phyloP scores from a whole-genome alignment of 2,888 invertebrate genomes.

The Oscheius sp. region DNA sequence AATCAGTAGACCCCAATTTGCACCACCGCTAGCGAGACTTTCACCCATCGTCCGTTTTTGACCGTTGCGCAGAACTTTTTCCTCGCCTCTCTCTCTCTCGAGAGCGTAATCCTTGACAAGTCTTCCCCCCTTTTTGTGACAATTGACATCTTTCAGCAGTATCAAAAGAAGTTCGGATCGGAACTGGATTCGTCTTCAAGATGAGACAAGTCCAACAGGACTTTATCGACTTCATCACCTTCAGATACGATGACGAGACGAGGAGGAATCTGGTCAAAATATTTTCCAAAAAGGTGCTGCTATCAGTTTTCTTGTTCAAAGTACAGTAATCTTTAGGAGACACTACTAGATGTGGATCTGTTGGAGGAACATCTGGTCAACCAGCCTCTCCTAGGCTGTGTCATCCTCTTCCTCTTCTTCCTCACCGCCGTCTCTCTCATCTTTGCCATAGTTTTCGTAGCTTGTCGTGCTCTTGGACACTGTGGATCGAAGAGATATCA shows the following conservation, averaged over 20 bases:
- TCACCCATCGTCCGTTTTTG: neutral
- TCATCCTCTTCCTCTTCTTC: constrained; percentile 42
- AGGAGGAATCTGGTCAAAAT: constrained; percentile 16
- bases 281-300: constrained; percentile 25
- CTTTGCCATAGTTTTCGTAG: constrained; percentile 45
- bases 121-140: neutral
- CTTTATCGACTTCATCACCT: constrained; percentile 31
- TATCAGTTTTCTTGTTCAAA: neutral
- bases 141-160: too few relatives aligned
- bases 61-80: neutral
- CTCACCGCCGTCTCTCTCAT: constrained; percentile 39
- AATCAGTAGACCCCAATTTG: neutral
- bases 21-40: neutral
- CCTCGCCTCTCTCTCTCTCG: neutral
- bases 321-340: constrained; percentile 41
- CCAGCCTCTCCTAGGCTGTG: constrained; percentile 49
- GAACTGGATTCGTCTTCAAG: neutral
- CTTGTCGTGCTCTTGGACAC: constrained; percentile 46
- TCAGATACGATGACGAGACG: constrained; percentile 37
- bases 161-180: too few relatives aligned
- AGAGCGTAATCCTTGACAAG: neutral
- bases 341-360: constrained; percentile 43
- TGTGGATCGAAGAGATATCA: constrained; percentile 58
- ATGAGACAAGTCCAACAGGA: constrained; percentile 34
- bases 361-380: constrained; percentile 49